phyloP scores from a whole-genome alignment of 2,888 invertebrate species.

The Diabrotica balteata region DNA sequence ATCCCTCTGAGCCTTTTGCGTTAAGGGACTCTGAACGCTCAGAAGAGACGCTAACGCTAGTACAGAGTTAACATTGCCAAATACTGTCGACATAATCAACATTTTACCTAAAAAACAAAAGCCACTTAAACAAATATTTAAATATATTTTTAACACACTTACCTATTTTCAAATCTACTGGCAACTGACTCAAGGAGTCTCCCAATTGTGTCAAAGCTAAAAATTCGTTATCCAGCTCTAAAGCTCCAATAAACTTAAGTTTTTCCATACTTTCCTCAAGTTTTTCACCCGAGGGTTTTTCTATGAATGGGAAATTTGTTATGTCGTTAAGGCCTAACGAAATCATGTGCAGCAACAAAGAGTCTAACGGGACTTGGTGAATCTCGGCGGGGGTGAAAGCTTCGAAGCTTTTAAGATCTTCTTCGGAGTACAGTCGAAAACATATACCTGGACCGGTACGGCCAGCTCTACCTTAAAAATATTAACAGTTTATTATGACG shows the following conservation, averaged over 20 bases:
- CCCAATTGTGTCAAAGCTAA: conserved; percentile 80
- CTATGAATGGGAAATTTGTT: conserved; percentile 92
- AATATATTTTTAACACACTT: conserved; percentile 61
- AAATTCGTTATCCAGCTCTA: conserved; percentile 75
- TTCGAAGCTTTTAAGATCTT: conserved; percentile 80
- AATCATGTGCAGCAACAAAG: conserved; percentile 89
- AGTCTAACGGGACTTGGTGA: conserved; percentile 91
- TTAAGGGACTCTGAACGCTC: conserved; percentile 93
- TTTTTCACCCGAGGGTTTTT: conserved; percentile 84
- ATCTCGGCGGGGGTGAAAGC: conserved; percentile 92
- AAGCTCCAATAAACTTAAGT: conserved; percentile 83
- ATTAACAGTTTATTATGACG: neutral
- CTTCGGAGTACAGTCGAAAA: conserved; percentile 86
- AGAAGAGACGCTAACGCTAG: conserved; percentile 89
- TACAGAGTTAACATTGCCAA: conserved; percentile 87
- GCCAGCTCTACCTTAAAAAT: conserved; percentile 80
- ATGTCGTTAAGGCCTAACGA: conserved; percentile 92
- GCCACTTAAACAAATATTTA: neutral
- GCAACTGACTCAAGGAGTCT: conserved; percentile 83
- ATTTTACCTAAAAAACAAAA: conserved; percentile 76
- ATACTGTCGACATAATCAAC: conserved; percentile 88
- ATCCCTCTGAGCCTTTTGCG: conserved; percentile 86
- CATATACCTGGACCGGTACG: conserved; percentile 95
- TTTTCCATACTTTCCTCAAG: conserved; percentile 87
- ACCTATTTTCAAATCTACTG: conserved; percentile 93